These are phyloP conservation scores for Pemphredon lugubris DNA, from an alignment of 2,888 invertebrate species.

Conservation along the genomic window DNA sequence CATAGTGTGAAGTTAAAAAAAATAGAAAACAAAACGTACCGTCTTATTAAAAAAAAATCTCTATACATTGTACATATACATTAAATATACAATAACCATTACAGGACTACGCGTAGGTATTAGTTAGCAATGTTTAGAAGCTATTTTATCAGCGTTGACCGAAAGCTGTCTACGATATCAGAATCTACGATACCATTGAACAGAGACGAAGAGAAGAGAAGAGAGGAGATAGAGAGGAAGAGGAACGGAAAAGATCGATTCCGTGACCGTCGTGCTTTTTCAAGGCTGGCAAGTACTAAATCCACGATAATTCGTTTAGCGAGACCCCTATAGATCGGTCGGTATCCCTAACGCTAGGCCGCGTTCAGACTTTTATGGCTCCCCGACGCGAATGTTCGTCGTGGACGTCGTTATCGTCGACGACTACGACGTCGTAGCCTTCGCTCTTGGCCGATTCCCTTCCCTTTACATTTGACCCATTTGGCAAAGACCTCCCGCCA, in stretches of 20 bases:
- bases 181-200: too few relatives aligned
- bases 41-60: too few relatives aligned
- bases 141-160: too few relatives aligned
- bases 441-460: slow-evolving; percentile 28
- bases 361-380: slow-evolving; percentile 58
- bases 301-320: slow-evolving; percentile 62
- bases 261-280: slow-evolving; percentile 60
- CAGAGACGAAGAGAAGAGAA: background rate
- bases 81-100: too few relatives aligned
- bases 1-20: too few relatives aligned
- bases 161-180: too few relatives aligned
- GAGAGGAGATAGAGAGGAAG: background rate
- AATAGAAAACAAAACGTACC: too few relatives aligned
- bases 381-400: slow-evolving; percentile 27
- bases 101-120: too few relatives aligned
- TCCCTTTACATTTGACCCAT: slow-evolving; percentile 62
- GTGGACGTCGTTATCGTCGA: slow-evolving; percentile 16
- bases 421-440: slow-evolving; percentile 29
- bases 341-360: slow-evolving; percentile 19
- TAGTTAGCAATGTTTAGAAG: too few relatives aligned
- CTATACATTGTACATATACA: too few relatives aligned
- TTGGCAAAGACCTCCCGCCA: slow-evolving; percentile 60
- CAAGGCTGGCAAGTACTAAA: slow-evolving; percentile 56
- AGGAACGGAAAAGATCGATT: slow-evolving; percentile 51
- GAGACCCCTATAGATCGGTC: slow-evolving; percentile 37